phyloP scores from a whole-genome alignment of 2,797 vertebrate genomes.

The Syndactyla subalaris region DNA sequence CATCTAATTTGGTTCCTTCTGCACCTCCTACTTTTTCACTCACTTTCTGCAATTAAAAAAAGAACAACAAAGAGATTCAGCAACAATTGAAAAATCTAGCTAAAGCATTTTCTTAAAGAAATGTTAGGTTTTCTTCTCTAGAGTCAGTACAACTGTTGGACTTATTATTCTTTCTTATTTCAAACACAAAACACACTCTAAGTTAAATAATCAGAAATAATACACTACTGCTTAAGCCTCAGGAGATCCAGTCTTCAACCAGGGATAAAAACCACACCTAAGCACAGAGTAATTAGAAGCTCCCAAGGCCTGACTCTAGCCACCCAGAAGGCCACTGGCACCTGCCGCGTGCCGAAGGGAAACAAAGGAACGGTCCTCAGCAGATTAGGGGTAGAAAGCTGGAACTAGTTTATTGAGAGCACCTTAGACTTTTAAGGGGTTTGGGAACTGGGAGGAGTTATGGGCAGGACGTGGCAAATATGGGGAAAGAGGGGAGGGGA shows the following conservation, averaged over 20 bases:
- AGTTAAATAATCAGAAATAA: background rate
- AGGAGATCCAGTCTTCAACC: background rate
- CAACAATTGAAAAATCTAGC: background rate
- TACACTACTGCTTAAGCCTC: background rate
- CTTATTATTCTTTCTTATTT: background rate
- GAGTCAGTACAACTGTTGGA: background rate
- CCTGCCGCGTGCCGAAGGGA: too few species aligned
- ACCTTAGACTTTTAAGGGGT: too few species aligned
- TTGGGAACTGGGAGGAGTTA: too few species aligned
- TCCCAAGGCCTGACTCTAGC: background rate
- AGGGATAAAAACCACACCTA: background rate
- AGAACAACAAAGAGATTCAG: background rate
- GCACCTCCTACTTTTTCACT: constrained; percentile 96
- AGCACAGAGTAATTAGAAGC: background rate
- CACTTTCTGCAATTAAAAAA: constrained; percentile 87
- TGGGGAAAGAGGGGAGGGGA: too few species aligned
- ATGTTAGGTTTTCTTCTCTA: background rate
- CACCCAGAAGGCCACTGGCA: background rate
- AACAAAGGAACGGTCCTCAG: too few species aligned
- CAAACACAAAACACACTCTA: background rate
- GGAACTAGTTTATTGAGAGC: too few species aligned
- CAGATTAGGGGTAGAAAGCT: too few species aligned
- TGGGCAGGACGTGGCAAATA: too few species aligned
- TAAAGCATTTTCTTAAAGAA: background rate
- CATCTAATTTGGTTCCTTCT: constrained; percentile 93